Conservation (phyloP, 2,797 vertebrate species). For the Austrolebias charrua region DNA sequence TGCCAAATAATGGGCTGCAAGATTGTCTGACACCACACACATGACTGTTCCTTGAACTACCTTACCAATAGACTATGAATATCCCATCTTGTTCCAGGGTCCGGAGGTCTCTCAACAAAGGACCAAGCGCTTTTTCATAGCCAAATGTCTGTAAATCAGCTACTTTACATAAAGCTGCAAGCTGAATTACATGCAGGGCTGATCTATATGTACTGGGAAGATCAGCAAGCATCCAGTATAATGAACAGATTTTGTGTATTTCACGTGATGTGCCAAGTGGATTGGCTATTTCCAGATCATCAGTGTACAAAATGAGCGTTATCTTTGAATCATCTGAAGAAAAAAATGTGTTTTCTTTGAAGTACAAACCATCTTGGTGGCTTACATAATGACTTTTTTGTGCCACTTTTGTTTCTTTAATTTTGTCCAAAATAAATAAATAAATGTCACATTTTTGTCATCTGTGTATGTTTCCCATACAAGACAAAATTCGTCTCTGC, state of each 20-base stretch:
- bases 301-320: constrained; percentile 1
- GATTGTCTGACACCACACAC: constrained; percentile 6
- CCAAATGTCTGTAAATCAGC: neutral
- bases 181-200: neutral
- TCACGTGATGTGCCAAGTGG: neutral
- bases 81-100: neutral
- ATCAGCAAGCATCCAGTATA: neutral
- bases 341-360: too few species aligned
- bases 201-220: neutral
- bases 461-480: too few species aligned
- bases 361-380: constrained; percentile 10
- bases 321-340: neutral
- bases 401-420: constrained; percentile 15
- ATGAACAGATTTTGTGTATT: constrained; percentile 1
- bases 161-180: neutral
- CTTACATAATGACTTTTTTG: neutral
- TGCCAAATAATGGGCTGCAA: neutral
- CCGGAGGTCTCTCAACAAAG: neutral
- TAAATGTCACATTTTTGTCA: too few species aligned
- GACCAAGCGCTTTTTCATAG: constrained; percentile 2
- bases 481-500: too few species aligned
- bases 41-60: neutral
- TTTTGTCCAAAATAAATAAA: neutral
- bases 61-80: neutral
- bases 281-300: neutral